A percentile compares a stretch with the other conserved stretches of the same genome.
These are phyloP conservation scores for Atrina japonica DNA, from an alignment of 2,888 invertebrate species.

Conservation along the genomic window DNA sequence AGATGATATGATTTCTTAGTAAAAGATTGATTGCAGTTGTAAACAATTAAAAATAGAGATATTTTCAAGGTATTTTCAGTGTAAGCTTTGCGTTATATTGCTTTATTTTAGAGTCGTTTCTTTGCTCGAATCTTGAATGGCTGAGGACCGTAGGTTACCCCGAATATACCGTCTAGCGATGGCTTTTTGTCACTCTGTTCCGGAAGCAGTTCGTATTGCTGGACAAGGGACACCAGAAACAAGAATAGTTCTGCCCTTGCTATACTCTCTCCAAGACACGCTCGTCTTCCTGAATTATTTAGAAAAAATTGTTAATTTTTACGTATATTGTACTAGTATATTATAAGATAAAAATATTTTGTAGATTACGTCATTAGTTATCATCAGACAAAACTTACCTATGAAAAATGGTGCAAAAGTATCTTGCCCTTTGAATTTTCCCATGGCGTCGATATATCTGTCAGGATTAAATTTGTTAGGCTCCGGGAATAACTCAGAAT, in stretches of 20 bases:
- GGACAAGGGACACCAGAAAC: conserved; percentile 8
- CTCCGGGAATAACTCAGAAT: conserved; percentile 43
- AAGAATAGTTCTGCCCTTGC: conserved; percentile 22
- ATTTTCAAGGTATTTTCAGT: too few relatives aligned
- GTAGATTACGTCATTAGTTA: too few relatives aligned
- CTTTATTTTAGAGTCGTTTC: too few relatives aligned
- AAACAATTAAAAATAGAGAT: too few relatives aligned
- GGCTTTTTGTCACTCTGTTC: not conserved
- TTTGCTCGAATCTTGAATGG: conserved; percentile 1
- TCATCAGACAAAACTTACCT: conserved; percentile 15
- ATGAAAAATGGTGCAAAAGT: conserved; percentile 38
- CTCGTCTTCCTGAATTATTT: conserved; percentile 12
- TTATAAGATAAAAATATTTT: too few relatives aligned
- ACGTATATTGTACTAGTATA: too few relatives aligned
- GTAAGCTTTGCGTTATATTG: too few relatives aligned
- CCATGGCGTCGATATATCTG: conserved; percentile 48
- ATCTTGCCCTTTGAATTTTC: conserved; percentile 27
- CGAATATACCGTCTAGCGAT: conserved; percentile 3
- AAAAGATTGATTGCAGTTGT: too few relatives aligned
- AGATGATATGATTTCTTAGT: too few relatives aligned
- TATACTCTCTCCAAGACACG: conserved; percentile 17
- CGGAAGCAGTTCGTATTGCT: conserved; percentile 8
- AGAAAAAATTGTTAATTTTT: too few relatives aligned
- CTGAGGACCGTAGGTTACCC: conserved; percentile 6
- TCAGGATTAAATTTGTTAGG: conserved; percentile 55